Evolutionary conservation across 2,797 vertebrate genomes (phyloP), one percentile per base, ranked within the genome.

Genomic region (Muraenolepis orangiensis): DNA sequence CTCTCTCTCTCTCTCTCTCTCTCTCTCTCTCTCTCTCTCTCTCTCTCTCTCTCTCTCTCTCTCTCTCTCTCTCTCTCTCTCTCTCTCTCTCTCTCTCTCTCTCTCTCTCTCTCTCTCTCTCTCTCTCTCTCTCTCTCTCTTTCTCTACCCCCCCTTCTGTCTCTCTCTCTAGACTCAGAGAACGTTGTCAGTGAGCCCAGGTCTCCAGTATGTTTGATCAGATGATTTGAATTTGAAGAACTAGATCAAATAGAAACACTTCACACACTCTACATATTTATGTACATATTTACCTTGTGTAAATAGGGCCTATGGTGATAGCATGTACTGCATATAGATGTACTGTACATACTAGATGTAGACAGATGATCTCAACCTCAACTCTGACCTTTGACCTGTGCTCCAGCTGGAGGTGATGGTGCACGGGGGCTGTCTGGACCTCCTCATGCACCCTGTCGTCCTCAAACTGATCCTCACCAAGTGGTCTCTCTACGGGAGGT

Each of bases 401-500:
- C 26, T 28, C 4, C 82, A 94, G 93, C 82, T 93, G 82, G 86
- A 93, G 83, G 80, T 87, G 23, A 90, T 93, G 28, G 91, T 94
- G 11, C 84, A 81, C 26, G 81, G 87, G 31, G 81, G 85, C 23
- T 91, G 90, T 78, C 83, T 92, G 74, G 91, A 92, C 71, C 88
- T 93, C 70, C 90, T 94, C 80, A 91, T 92, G 91, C 87, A 91
- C 42, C 91, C 92, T 1, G 89, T 92, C 20, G 83, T 94, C 31
- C 87, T 92, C 61, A 92, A 91, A 77, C 88, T 93, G 40, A 93
- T 93, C 68, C 78, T 87, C 13, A 76, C 92, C 77, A 93, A 94
- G 75, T 94, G 92, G 93, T 86, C 87, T 14, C 82, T 91, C 23
- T 93, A 92, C 14, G 92, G 92, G 85, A 92, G 91, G 93, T 93